Evolutionary conservation across 2,113 vertebrate species (phyloP).

Genomic region (Noctilio leporinus): DNA sequence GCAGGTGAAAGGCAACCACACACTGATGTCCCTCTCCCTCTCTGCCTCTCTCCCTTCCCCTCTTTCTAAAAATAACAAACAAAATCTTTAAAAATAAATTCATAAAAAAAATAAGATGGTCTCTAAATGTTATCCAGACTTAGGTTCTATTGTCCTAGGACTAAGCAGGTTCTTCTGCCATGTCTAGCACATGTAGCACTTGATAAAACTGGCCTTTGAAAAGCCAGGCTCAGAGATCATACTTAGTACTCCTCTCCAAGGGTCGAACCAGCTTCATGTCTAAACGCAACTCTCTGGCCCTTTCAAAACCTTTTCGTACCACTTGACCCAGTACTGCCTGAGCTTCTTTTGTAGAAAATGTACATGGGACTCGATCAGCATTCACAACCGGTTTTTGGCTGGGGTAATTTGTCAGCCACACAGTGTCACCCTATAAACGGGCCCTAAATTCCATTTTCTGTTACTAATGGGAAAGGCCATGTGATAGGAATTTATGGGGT

Average conservation of each 20-base stretch:
- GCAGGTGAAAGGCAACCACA: no score
- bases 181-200: not conserved
- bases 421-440: constrained; percentile 59
- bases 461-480: constrained; percentile 53
- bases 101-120: no score
- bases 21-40: no score
- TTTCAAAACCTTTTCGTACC: not conserved
- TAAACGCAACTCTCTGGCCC: not conserved
- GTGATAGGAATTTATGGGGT: constrained; percentile 70
- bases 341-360: not conserved
- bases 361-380: not conserved
- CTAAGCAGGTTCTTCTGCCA: not conserved
- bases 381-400: constrained; percentile 42
- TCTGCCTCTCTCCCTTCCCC: no score
- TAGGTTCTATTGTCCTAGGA: not conserved
- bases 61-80: no score
- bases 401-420: constrained; percentile 76
- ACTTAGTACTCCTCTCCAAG: not conserved
- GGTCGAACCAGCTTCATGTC: not conserved
- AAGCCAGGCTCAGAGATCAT: not conserved
- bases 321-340: not conserved
- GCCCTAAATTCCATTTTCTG: constrained; percentile 59
- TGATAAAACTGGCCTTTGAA: not conserved
- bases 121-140: not conserved
- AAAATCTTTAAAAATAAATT: no score